These are phyloP conservation scores for Idris sp. DNA, from an alignment of 1,140 invertebrate species.

Conservation along the genomic window DNA sequence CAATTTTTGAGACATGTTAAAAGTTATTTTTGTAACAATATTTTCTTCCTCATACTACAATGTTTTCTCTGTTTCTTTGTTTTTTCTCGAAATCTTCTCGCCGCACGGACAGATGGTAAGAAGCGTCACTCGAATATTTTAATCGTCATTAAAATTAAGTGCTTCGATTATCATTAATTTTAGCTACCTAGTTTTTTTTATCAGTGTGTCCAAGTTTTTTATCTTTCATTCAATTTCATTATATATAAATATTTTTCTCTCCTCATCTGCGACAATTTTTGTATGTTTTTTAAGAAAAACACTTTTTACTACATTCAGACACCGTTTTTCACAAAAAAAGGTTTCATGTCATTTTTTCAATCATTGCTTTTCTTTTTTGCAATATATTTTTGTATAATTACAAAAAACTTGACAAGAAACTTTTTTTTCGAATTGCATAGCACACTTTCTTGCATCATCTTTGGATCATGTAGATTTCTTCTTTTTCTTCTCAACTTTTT, in stretches of 20 bases:
- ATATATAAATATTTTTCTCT: constrained; percentile 47
- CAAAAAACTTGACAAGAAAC: constrained; percentile 60
- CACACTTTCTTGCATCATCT: constrained; percentile 53
- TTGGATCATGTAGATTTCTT: constrained; percentile 45
- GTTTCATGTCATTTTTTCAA: constrained; percentile 48
- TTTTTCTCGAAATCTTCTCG: constrained; percentile 65
- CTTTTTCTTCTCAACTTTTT: constrained; percentile 10
- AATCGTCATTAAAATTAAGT: constrained; percentile 73
- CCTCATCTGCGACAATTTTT: constrained; percentile 52
- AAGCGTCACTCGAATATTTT: constrained; percentile 75
- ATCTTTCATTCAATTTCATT: constrained; percentile 60
- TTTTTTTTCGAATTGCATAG: constrained; percentile 43
- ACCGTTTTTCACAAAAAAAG: constrained; percentile 40
- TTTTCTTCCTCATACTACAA: constrained; percentile 55
- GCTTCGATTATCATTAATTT: constrained; percentile 75
- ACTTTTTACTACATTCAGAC: constrained; percentile 42
- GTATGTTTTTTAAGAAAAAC: constrained; percentile 53
- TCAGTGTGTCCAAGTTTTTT: constrained; percentile 71
- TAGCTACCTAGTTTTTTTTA: constrained; percentile 70
- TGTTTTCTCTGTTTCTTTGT: constrained; percentile 61
- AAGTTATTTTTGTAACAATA: constrained; percentile 4
- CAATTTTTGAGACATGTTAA: constrained; percentile 2
- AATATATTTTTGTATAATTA: no score
- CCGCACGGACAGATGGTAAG: constrained; percentile 79
- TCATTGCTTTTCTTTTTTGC: constrained; percentile 6